Evolutionary conservation across 2,113 vertebrate genomes (phyloP), one percentile per base, ranked within the genome.

Genomic region (Neopipo cinnamomea): DNA sequence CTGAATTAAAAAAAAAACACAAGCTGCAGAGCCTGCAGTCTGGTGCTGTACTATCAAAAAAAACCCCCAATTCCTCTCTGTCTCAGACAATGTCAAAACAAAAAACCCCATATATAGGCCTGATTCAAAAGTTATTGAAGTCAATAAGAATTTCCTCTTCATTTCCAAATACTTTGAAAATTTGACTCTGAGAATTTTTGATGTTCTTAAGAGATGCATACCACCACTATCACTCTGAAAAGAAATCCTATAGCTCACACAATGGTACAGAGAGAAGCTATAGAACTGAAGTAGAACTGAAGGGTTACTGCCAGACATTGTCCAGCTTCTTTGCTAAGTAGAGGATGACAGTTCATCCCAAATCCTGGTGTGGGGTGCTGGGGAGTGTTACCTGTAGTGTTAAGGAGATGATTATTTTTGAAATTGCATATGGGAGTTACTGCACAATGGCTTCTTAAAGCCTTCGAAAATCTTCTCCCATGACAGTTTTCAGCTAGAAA

Each of bases 1-100:
- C 90, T 95, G 82, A 94, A 91, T 89, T 77, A 27, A 84, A 28
- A 77, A 89, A 68, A 92, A 87, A 47, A 28, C 12, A 5, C 42
- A 80, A 93, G 56, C 83, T 11, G 58, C 62, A 80, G 59, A 95
- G 71, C 55, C 49, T 77, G 67, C 50, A 72, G 35, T 85, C 78
- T 72, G 58, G 11, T 59, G n/a, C 63, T 92, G 58, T 85, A 49
- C 46, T 75, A 74, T 46, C 77, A 92, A 49, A 82, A 93, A 87
- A 35, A 44, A 44, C 17, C 15, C 17, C 19, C 49, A 89, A 76
- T 62, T 92, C 33, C 55, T 49, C 52, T 53, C 49, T 20, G 16
- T 82, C 66, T 82, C 42, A 66, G 62, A 55, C 65, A 92, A 80
- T 27, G 33, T 89, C 71, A 89, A 91, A 96, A 91, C 14, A 67